A percentile compares a stretch with the other conserved stretches of the same genome.
Evolutionary conservation across 2,888 invertebrate species (phyloP).

Genomic region (Leptura quadrifasciata): DNA sequence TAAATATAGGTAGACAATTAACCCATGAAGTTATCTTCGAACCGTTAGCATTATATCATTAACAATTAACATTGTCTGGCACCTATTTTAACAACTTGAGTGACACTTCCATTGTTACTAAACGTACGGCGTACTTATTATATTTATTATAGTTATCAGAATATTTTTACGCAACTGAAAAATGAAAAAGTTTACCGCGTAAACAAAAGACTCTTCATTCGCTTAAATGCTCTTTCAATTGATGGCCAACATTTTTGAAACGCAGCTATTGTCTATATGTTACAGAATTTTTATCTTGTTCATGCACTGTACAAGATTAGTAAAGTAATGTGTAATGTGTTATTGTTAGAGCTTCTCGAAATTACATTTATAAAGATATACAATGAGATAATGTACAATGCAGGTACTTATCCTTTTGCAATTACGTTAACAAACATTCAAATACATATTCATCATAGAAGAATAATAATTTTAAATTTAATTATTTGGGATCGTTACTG

Average conservation of each 20-base stretch:
- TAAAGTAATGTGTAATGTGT: too few relatives aligned
- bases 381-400: too few relatives aligned
- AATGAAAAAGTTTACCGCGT: conserved; percentile 1
- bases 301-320: not conserved
- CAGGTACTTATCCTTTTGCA: too few relatives aligned
- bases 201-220: conserved; percentile 13
- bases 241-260: conserved; percentile 7
- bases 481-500: too few relatives aligned
- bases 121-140: conserved; percentile 41
- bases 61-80: conserved; percentile 50
- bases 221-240: conserved; percentile 17
- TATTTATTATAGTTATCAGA: conserved; percentile 52
- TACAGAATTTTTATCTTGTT: conserved; percentile 16
- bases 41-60: conserved; percentile 58
- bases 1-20: conserved; percentile 21
- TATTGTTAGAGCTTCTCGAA: not conserved
- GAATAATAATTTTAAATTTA: too few relatives aligned
- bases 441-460: too few relatives aligned
- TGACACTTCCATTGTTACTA: conserved; percentile 56
- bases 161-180: conserved; percentile 32
- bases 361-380: not conserved
- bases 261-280: conserved; percentile 12
- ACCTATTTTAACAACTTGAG: conserved; percentile 55
- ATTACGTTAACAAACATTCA: too few relatives aligned
- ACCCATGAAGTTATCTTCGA: conserved; percentile 44